Conservation (phyloP, 2,888 invertebrate species). For the Eristalis arbustorum region DNA sequence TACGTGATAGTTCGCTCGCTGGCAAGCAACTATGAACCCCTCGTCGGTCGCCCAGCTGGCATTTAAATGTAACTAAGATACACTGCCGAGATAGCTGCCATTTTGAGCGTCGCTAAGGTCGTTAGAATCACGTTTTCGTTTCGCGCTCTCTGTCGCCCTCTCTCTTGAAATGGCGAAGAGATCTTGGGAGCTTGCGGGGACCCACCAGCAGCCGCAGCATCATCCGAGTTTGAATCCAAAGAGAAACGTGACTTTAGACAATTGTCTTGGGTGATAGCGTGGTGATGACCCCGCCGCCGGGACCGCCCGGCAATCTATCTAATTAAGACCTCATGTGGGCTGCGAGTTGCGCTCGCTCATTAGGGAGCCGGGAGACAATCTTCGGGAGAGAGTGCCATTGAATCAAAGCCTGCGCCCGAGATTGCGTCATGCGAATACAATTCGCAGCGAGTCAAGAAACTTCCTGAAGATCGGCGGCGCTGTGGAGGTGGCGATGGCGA, state of each 20-base stretch:
- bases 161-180: constrained; percentile 43
- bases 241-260: constrained; percentile 63
- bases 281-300: constrained; percentile 28
- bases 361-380: background rate
- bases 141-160: constrained; percentile 6
- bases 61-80: constrained; percentile 68
- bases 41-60: constrained; percentile 48
- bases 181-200: constrained; percentile 29
- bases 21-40: constrained; percentile 35
- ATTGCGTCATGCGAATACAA: constrained; percentile 38
- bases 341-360: background rate
- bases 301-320: background rate
- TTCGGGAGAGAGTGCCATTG: background rate
- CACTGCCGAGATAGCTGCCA: constrained; percentile 60
- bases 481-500: background rate
- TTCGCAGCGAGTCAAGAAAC: background rate
- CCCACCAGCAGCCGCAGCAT: constrained; percentile 18
- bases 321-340: background rate
- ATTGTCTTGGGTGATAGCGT: constrained; percentile 37
- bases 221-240: constrained; percentile 11
- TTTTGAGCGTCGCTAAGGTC: constrained; percentile 60
- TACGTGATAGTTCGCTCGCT: constrained; percentile 68
- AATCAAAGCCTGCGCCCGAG: background rate
- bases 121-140: constrained; percentile 59
- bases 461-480: background rate